A percentile compares a stretch with the other conserved stretches of the same genome.
phyloP scores from a whole-genome alignment of 1,140 invertebrate genomes.

The Centruroides sculpturatus region DNA sequence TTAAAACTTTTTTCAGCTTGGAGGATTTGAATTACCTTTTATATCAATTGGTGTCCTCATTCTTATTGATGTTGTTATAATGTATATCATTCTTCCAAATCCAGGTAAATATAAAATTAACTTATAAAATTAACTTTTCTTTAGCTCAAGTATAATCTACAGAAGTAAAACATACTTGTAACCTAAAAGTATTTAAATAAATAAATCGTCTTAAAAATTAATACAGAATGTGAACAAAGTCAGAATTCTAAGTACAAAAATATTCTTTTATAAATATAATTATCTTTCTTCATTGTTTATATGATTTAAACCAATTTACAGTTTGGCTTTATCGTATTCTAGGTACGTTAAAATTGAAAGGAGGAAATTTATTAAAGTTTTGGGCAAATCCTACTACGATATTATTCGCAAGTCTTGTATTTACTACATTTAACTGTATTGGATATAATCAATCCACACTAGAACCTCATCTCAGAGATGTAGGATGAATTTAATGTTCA shows the following conservation, averaged over 20 bases:
- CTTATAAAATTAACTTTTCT: too few relatives aligned
- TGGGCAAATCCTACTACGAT: slow-evolving; percentile 9
- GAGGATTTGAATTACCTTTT: slow-evolving; percentile 12
- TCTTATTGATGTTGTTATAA: slow-evolving; percentile 8
- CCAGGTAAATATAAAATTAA: neutral
- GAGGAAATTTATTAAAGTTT: slow-evolving; percentile 13
- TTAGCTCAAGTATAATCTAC: too few relatives aligned
- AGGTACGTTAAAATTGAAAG: neutral
- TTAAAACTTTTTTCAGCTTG: slow-evolving; percentile 5
- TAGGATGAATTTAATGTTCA: slow-evolving; percentile 5
- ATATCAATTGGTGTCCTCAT: slow-evolving; percentile 2
- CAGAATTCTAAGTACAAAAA: neutral
- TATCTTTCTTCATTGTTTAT: neutral
- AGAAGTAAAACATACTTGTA: too few relatives aligned
- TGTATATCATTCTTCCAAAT: slow-evolving; percentile 10
- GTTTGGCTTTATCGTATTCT: slow-evolving; percentile 17
- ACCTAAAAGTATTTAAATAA: too few relatives aligned
- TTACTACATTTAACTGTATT: slow-evolving; percentile 18
- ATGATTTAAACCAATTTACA: neutral
- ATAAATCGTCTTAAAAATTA: too few relatives aligned
- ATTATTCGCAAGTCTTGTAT: slow-evolving; percentile 15
- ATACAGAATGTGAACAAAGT: too few relatives aligned
- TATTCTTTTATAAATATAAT: neutral
- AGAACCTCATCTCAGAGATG: slow-evolving; percentile 25
- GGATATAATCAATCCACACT: slow-evolving; percentile 29